Conservation (phyloP, 2,888 invertebrate genomes). For the Plagiodera versicolora region DNA sequence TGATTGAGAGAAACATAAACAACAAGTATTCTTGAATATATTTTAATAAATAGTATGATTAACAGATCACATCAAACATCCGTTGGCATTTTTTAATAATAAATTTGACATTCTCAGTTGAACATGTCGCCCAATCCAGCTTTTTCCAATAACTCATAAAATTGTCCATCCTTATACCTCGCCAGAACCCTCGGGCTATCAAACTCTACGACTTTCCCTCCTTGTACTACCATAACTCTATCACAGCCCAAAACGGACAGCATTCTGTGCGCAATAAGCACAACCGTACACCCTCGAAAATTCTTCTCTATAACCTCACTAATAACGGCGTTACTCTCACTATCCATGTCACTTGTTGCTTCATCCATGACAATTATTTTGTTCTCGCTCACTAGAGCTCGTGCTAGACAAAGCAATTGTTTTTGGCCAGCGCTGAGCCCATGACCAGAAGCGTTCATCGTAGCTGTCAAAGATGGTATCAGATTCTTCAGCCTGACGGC, state of each 20-base stretch:
- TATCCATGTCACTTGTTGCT: constrained; percentile 84
- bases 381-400: constrained; percentile 60
- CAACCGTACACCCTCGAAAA: constrained; percentile 75
- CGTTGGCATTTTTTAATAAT: too few relatives aligned
- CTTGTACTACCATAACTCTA: constrained; percentile 78
- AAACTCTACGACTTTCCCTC: constrained; percentile 74
- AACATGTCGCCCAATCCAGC: constrained; percentile 16
- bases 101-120: too few relatives aligned
- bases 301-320: constrained; percentile 73
- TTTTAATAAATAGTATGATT: too few relatives aligned
- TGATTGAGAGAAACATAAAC: too few relatives aligned
- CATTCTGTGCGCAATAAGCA: constrained; percentile 82
- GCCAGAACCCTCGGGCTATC: constrained; percentile 73
- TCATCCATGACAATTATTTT: constrained; percentile 60
- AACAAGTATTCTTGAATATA: too few relatives aligned
- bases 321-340: constrained; percentile 73
- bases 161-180: constrained; percentile 61
- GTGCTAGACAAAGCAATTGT: constrained; percentile 70
- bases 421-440: constrained; percentile 58
- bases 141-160: constrained; percentile 65
- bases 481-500: constrained; percentile 53
- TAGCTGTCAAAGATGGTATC: constrained; percentile 60
- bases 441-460: constrained; percentile 39
- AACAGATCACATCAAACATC: too few relatives aligned
- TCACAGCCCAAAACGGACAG: constrained; percentile 86